Base-by-base conservation (phyloP, 2,888 invertebrate genomes). In the Stenodera caucasica region DNA sequence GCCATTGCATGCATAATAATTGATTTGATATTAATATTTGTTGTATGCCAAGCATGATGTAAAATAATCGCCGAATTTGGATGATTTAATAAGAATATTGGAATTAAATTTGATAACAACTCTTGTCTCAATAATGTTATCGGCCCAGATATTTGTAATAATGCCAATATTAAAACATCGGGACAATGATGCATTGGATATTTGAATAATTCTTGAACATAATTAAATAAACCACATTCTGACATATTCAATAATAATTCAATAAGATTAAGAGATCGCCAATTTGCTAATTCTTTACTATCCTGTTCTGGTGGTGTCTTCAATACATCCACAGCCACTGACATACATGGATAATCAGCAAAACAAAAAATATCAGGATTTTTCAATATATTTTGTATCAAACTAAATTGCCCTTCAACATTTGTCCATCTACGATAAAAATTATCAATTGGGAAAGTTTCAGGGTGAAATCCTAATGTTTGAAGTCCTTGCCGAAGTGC, bases 1-100 rank as follows among this genome's bases (percentile, higher is more conserved):
- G 95, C 94, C 97, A 98, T 98, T 1, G 96, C 90, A 74, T 95
- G 94, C 92, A 97, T 96, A 63, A 98, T 90, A 60, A 92, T 88
- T 2, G 90, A 88, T 68, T 92, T 90, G 55, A 93, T 85, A 56
- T 86, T 84, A 37, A 84, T 81, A 67, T 83, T 86, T 74, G 90
- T 90, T 55, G 90, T 87, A 77, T 95, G 94, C 98, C 98, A 99
- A 3, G 96, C 96, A 77, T 95, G 93, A 80, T 98, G 96, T 57
- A 99, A 83, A 65, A 99, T 93, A n/a, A 94, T 92, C 26, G 92
- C 95, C 0, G 97, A 94, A 81, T 99, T 99, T 0, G 96, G 94
- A 83, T 98, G 98, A 81, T 94, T 96, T 35, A 92, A 91, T 58
- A 98, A 83, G 81, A 99, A 98, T 70, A 96, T 90, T 2, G 96